Evolutionary conservation across 2,888 invertebrate species (phyloP).

Genomic region (Polyommatus iphigenia): DNA sequence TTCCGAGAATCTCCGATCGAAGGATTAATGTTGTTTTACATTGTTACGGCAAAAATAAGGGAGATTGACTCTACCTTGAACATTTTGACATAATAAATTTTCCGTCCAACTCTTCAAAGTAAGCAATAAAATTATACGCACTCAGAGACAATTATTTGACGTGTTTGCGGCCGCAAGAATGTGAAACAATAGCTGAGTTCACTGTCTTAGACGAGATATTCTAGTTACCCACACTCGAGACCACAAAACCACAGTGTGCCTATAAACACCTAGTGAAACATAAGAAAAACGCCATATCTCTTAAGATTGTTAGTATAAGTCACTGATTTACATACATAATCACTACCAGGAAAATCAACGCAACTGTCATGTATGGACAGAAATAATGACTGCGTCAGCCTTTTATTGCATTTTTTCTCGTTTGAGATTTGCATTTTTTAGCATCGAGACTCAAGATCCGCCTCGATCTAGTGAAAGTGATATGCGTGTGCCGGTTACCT

Average conservation of each 20-base stretch:
- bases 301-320: neutral
- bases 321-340: neutral
- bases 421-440: constrained; percentile 6
- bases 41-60: neutral
- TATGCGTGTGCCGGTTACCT: neutral
- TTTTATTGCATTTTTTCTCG: constrained; percentile 17
- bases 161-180: too few species aligned
- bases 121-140: too few species aligned
- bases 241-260: neutral
- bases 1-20: too few species aligned
- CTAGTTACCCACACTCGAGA: too few species aligned
- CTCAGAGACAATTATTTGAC: too few species aligned
- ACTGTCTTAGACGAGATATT: neutral
- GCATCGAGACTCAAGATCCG: neutral
- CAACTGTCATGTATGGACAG: constrained; percentile 1
- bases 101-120: too few species aligned
- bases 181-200: neutral
- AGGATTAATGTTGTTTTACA: neutral
- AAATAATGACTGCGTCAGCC: constrained; percentile 17
- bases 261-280: neutral
- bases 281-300: neutral
- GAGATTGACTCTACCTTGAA: neutral
- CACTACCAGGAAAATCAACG: constrained; percentile 10
- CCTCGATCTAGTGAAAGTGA: constrained; percentile 4
- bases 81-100: too few species aligned